Conservation (phyloP, 2,888 invertebrate species). For the Hemicrepidius hirtus region DNA sequence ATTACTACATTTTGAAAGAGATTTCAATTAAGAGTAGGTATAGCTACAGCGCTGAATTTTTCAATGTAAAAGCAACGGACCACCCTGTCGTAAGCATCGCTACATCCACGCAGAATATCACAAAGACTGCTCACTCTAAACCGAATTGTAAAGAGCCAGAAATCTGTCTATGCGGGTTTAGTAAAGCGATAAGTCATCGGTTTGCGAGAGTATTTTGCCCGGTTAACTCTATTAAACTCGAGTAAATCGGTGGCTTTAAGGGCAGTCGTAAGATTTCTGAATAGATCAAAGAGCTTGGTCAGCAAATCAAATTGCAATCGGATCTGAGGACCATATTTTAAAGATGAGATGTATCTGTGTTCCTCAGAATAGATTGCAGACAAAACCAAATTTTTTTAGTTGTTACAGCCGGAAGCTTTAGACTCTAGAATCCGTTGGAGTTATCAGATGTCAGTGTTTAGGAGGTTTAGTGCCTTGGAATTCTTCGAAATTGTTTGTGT, state of each 20-base stretch:
- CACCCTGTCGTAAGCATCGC: too few relatives aligned
- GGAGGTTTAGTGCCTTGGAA: conserved; percentile 13
- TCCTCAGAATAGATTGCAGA: conserved; percentile 18
- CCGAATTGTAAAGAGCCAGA: conserved; percentile 2
- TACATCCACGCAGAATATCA: background rate
- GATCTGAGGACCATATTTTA: conserved; percentile 26
- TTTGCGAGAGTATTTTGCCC: conserved; percentile 32
- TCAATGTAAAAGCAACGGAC: too few relatives aligned
- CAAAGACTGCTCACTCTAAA: background rate
- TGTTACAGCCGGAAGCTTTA: background rate
- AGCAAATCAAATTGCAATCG: conserved; percentile 33
- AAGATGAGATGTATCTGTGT: conserved; percentile 32
- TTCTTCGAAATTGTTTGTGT: conserved; percentile 16
- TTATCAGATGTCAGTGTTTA: conserved; percentile 19
- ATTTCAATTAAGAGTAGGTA: too few relatives aligned
- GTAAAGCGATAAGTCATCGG: conserved; percentile 38
- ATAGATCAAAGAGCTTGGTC: conserved; percentile 40
- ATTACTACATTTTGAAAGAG: too few relatives aligned
- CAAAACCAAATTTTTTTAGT: conserved; percentile 6
- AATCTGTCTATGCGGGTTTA: conserved; percentile 17
- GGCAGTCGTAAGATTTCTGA: conserved; percentile 31
- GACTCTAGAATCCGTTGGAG: conserved; percentile 1
- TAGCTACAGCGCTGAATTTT: too few relatives aligned
- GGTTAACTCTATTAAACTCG: conserved; percentile 42
- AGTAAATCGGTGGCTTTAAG: conserved; percentile 35